Conservation (phyloP, 2,888 invertebrate genomes). For the Gymnoscelis rufifasciata region DNA sequence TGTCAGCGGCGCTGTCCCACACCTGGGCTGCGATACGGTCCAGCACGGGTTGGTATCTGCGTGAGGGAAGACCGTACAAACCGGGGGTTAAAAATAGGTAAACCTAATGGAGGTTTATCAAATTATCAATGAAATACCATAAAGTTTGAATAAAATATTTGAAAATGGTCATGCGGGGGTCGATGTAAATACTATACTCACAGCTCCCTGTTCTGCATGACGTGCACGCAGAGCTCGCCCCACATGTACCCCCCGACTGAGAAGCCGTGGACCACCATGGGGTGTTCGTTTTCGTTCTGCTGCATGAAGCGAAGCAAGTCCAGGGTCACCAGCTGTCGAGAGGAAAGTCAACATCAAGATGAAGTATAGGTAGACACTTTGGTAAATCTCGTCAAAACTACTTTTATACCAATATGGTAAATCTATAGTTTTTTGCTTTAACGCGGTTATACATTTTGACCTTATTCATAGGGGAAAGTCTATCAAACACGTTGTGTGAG, state of each 20-base stretch:
- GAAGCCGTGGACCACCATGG: slow-evolving; percentile 91
- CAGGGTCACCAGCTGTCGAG: slow-evolving; percentile 82
- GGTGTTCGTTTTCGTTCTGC: slow-evolving; percentile 81
- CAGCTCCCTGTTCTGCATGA: slow-evolving; percentile 60
- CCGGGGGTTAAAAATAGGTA: neutral
- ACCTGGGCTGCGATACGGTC: slow-evolving; percentile 88
- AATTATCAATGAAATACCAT: too few species aligned
- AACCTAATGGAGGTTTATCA: too few species aligned
- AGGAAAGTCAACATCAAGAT: neutral
- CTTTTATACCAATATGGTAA: too few species aligned
- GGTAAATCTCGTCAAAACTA: too few species aligned
- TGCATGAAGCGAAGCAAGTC: slow-evolving; percentile 87
- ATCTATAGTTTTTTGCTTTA: too few species aligned
- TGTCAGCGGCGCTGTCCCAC: slow-evolving; percentile 92
- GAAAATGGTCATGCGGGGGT: too few species aligned
- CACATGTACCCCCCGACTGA: slow-evolving; percentile 94
- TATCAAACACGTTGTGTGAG: too few species aligned
- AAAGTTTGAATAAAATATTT: too few species aligned
- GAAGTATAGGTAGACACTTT: too few species aligned
- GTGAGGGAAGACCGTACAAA: slow-evolving; percentile 5
- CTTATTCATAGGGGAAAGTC: too few species aligned
- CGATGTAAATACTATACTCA: slow-evolving; percentile 37
- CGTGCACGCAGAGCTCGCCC: slow-evolving; percentile 85
- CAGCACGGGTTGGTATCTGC: slow-evolving; percentile 80
- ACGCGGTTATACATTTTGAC: too few species aligned